Percentiles rank a stretch among this genome's conserved stretches.
Conservation (phyloP, 2,113 vertebrate species). For the Crotalus horridus region DNA sequence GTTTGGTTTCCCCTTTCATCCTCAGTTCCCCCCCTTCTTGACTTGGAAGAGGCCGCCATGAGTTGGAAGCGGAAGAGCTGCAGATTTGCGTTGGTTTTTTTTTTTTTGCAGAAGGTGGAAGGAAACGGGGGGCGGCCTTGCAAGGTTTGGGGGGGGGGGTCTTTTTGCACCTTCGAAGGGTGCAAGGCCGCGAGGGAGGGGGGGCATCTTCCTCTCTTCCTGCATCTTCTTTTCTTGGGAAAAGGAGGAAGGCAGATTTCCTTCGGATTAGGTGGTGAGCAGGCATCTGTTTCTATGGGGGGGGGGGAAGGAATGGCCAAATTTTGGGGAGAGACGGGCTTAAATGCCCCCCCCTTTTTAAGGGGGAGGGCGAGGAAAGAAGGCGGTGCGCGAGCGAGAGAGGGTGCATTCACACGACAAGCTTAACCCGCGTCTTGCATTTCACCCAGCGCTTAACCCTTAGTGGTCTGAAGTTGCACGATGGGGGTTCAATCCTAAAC, state of each 20-base stretch:
- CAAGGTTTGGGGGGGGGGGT: no score
- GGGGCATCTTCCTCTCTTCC: neutral
- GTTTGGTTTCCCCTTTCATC: no score
- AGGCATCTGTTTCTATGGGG: neutral
- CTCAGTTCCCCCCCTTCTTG: neutral
- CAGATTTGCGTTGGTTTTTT: neutral
- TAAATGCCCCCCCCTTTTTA: neutral
- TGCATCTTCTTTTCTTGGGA: neutral
- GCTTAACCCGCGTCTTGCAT: neutral
- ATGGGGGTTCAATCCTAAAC: accelerated
- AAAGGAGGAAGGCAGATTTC: neutral
- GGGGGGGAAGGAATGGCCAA: neutral
- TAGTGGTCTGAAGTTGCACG: neutral
- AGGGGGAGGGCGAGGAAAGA: neutral
- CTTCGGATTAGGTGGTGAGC: neutral
- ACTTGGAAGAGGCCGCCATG: neutral
- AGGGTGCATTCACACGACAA: neutral
- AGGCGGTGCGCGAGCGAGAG: no score
- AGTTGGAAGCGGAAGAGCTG: neutral
- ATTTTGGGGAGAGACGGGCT: neutral
- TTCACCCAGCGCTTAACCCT: neutral
- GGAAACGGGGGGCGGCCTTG: neutral
- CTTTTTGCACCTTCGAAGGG: neutral
- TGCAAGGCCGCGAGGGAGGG: neutral
- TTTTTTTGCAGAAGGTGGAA: neutral